Evolutionary conservation across 2,888 invertebrate species (phyloP).

Genomic region (Ophion obscuratus): DNA sequence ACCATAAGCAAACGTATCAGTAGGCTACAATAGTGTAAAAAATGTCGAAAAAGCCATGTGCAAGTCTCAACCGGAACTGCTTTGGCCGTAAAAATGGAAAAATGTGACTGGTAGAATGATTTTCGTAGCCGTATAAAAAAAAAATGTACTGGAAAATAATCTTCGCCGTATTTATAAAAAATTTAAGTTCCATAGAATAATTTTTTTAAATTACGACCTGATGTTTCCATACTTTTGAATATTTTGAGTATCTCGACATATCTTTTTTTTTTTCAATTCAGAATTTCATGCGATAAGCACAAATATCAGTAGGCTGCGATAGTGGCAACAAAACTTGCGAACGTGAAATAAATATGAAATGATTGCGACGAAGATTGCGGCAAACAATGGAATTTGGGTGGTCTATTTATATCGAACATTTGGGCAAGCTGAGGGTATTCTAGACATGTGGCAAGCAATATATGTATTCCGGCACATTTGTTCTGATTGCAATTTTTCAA

Average conservation of each 20-base stretch:
- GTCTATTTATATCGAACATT: not conserved
- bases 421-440: not conserved
- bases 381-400: not conserved
- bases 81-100: not conserved
- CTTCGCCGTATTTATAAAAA: no score
- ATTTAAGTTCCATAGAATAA: not conserved
- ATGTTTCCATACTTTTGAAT: no score
- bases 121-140: no score
- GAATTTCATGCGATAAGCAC: not conserved
- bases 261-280: not conserved
- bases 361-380: not conserved
- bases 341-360: not conserved
- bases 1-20: no score
- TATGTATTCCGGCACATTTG: not conserved
- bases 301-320: not conserved
- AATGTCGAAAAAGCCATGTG: no score
- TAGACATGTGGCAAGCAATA: not conserved
- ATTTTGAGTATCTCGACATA: not conserved
- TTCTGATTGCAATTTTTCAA: not conserved
- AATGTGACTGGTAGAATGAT: not conserved
- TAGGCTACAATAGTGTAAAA: no score
- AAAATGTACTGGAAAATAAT: no score
- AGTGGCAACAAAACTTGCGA: not conserved
- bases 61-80: no score
- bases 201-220: no score